A percentile compares a stretch with the other conserved stretches of the same genome.
phyloP scores from a whole-genome alignment of 2,113 vertebrate species.

The Hyaena hyaena region DNA sequence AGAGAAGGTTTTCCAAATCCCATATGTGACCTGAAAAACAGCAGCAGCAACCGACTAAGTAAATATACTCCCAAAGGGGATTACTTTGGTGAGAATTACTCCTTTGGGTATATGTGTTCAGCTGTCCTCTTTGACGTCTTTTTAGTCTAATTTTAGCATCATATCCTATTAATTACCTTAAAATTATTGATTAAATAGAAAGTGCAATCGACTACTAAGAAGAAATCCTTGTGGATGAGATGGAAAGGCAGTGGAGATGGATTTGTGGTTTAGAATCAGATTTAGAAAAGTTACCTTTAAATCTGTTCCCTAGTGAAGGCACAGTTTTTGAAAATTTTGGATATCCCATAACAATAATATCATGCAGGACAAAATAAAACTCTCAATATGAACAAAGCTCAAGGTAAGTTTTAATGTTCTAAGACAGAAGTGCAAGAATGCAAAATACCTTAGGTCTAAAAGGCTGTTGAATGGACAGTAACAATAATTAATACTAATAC shows the following conservation, averaged over 20 bases:
- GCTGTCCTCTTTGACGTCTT: not conserved
- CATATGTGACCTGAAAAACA: not conserved
- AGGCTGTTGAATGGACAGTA: not conserved
- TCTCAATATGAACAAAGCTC: not conserved
- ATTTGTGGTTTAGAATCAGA: not conserved
- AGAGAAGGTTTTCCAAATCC: not conserved
- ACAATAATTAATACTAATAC: not conserved
- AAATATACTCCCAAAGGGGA: not conserved
- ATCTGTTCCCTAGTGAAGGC: not conserved
- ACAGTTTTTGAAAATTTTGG: not conserved
- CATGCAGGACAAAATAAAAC: not conserved
- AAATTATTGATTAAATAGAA: not conserved
- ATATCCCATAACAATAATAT: not conserved
- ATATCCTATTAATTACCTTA: not conserved
- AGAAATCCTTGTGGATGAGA: conserved; percentile 13
- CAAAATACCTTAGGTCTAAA: not conserved
- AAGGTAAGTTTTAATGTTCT: not conserved
- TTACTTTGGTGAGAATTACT: not conserved
- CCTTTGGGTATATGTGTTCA: not conserved
- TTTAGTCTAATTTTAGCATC: not conserved
- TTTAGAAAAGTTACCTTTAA: conserved; percentile 12
- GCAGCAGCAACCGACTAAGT: not conserved
- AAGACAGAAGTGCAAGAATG: not conserved
- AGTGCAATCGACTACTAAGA: not conserved
- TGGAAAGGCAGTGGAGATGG: not conserved